These are phyloP conservation scores for Spongia lamella DNA, from an alignment of 37 sponge, comb jelly and placozoan genomes.

Conservation along the genomic window DNA sequence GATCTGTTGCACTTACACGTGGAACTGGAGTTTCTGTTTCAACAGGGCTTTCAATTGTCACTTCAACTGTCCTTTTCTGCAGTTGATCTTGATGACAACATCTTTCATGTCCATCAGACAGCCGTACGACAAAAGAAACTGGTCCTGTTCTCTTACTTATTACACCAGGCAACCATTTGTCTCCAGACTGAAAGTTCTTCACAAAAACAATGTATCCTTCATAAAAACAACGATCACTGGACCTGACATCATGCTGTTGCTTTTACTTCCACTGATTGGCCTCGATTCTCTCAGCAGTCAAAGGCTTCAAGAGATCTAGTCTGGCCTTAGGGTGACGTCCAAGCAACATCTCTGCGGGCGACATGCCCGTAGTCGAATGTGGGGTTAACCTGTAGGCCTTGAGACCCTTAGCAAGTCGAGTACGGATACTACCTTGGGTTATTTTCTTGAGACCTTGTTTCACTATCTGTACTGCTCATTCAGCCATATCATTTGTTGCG, in stretches of 20 bases:
- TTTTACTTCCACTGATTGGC: constrained; percentile 11
- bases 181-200: constrained; percentile 1
- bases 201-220: constrained; percentile 10
- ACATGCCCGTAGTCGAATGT: constrained; percentile 1
- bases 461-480: constrained; percentile 25
- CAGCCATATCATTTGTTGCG: constrained; percentile 1
- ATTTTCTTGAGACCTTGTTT: constrained; percentile 34
- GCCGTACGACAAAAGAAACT: background rate
- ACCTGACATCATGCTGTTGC: background rate
- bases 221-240: background rate
- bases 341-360: constrained; percentile 15
- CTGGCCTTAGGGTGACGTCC: background rate
- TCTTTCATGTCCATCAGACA: constrained; percentile 1
- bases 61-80: no score
- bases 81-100: constrained; percentile 31
- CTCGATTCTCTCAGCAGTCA: constrained; percentile 5
- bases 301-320: constrained; percentile 15
- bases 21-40: no score
- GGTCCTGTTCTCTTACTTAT: constrained; percentile 3
- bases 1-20: no score
- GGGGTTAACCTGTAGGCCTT: constrained; percentile 11
- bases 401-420: constrained; percentile 9
- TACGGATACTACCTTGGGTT: background rate
- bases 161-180: constrained; percentile 16
- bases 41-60: no score